These are phyloP conservation scores for Unio pictorum DNA, from an alignment of 2,888 invertebrate genomes.

Conservation along the genomic window DNA sequence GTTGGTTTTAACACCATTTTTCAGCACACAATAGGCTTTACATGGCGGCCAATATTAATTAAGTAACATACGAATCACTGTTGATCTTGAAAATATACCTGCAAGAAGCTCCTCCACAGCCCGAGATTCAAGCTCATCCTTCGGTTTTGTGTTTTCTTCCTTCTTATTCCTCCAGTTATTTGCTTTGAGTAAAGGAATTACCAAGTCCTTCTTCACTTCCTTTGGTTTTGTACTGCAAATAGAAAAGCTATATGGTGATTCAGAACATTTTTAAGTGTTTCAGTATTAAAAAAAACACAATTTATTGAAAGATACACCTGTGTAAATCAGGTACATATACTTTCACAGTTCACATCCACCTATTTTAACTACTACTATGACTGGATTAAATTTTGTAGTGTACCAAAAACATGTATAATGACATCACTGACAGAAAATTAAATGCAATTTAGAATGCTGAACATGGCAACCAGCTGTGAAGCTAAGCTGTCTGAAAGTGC, in stretches of 20 bases:
- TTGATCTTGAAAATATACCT: conserved; percentile 22
- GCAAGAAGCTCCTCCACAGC: conserved; percentile 64
- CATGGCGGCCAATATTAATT: too few relatives aligned
- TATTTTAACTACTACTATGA: too few relatives aligned
- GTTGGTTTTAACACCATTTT: too few relatives aligned
- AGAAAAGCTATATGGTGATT: conserved; percentile 4
- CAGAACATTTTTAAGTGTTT: not conserved
- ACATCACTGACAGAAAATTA: too few relatives aligned
- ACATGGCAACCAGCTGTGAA: too few relatives aligned
- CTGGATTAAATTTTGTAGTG: too few relatives aligned
- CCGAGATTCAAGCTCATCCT: conserved; percentile 39
- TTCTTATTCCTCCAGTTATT: conserved; percentile 67
- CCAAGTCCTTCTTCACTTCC: conserved; percentile 45
- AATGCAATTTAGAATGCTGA: too few relatives aligned
- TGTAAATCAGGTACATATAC: too few relatives aligned
- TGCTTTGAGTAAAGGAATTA: conserved; percentile 71
- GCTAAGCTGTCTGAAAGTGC: too few relatives aligned
- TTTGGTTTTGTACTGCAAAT: conserved; percentile 37
- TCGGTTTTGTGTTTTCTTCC: conserved; percentile 14
- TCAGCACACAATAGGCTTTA: too few relatives aligned
- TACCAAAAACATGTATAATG: too few relatives aligned
- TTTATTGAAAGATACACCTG: not conserved
- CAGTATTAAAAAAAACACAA: not conserved
- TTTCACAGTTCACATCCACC: too few relatives aligned
- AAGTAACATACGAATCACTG: not conserved